Percentiles rank a stretch among this genome's conserved stretches.
These are phyloP conservation scores for Pachypeltis micranthus DNA, from an alignment of 1,140 invertebrate genomes.

Conservation along the genomic window DNA sequence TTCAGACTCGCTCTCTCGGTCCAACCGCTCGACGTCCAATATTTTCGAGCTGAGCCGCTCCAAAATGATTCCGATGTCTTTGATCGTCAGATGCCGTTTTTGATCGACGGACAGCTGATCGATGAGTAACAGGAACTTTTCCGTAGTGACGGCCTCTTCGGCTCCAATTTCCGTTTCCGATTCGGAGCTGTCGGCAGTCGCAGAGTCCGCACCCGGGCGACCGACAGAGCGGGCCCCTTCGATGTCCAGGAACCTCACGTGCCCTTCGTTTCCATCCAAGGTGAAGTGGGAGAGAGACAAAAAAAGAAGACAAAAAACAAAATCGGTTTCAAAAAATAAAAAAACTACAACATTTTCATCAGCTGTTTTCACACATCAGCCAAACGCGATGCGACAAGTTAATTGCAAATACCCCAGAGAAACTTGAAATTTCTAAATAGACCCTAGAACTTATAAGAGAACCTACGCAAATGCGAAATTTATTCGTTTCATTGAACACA, in stretches of 20 bases:
- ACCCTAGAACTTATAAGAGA: too few species aligned
- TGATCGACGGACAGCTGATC: slow-evolving; percentile 85
- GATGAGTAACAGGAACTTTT: slow-evolving; percentile 82
- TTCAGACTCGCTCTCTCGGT: slow-evolving; percentile 78
- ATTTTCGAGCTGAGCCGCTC: slow-evolving; percentile 85
- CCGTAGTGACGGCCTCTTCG: slow-evolving; percentile 73
- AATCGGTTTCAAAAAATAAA: too few species aligned
- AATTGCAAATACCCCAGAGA: too few species aligned
- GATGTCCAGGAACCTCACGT: slow-evolving; percentile 64
- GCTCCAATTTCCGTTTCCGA: slow-evolving; percentile 84
- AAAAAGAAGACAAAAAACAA: too few species aligned
- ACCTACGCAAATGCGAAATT: too few species aligned
- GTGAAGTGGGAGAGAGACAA: too few species aligned
- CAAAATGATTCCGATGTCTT: slow-evolving; percentile 88
- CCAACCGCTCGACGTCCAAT: slow-evolving; percentile 78
- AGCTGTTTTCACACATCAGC: too few species aligned
- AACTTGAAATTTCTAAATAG: too few species aligned
- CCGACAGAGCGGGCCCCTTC: slow-evolving; percentile 39
- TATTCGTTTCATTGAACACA: too few species aligned
- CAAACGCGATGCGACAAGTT: too few species aligned
- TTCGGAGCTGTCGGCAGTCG: slow-evolving; percentile 64
- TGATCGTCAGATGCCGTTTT: slow-evolving; percentile 80
- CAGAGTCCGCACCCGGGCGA: slow-evolving; percentile 25
- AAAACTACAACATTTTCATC: too few species aligned
- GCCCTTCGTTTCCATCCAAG: slow-evolving; percentile 36